Conservation (phyloP, 2,113 vertebrate genomes). For the Sterna hirundo region DNA sequence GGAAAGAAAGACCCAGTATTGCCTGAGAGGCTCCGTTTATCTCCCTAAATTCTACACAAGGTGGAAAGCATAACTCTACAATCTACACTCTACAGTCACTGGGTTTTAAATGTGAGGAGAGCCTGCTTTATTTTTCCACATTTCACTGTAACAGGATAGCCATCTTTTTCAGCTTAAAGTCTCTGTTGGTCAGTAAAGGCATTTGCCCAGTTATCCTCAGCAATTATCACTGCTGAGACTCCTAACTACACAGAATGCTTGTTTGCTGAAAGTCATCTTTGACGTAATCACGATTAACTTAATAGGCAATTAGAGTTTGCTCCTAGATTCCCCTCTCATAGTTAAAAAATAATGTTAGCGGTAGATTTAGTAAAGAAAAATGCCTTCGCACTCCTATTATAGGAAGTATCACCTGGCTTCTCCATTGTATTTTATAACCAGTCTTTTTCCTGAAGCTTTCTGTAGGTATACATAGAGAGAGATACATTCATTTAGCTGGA, state of each 20-base stretch:
- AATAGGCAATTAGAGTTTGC: not conserved
- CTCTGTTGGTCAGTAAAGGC: not conserved
- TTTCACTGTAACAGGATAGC: not conserved
- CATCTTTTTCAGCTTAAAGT: not conserved
- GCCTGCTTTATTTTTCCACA: not conserved
- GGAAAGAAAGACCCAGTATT: not conserved
- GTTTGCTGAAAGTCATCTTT: not conserved
- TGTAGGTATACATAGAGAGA: accelerated
- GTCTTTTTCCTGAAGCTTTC: not conserved
- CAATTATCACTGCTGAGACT: not conserved
- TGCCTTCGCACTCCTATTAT: not conserved
- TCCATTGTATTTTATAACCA: not conserved
- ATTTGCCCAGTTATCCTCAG: not conserved
- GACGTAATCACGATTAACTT: not conserved
- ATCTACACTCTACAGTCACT: not conserved
- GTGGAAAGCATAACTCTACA: not conserved
- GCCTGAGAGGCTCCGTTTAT: not conserved
- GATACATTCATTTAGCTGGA: not conserved
- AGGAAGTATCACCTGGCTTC: not conserved
- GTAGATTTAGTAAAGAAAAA: not conserved
- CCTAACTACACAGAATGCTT: not conserved
- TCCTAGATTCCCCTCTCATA: not conserved
- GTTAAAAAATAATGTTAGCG: not conserved
- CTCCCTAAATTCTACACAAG: not conserved
- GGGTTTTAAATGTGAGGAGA: not conserved